Base-by-base conservation (phyloP, 2,797 vertebrate genomes). In the Pangasius macronema region DNA sequence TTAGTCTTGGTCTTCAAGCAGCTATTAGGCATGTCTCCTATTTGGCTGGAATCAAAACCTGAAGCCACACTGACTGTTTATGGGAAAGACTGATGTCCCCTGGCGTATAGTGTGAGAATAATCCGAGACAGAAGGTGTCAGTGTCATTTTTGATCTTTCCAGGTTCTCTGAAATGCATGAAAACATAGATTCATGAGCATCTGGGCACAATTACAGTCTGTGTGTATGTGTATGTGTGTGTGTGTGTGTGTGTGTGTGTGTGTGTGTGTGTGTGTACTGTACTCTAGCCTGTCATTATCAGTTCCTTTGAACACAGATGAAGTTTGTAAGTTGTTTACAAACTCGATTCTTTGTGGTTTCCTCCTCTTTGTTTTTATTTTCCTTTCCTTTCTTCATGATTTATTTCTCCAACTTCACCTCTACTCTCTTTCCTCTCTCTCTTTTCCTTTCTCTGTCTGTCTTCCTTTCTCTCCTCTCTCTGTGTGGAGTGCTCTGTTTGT, bases 121-220 rank as follows among this genome's bases (percentile, higher is more conserved):
- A 22, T 27, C 11, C n/a, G 36, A 63, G 24, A 42, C 79, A 42
- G 33, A 82, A 82, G 39, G 14, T 49, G 27, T 63, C 39, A n/a
- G 22, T 82, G 80, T 63, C 57, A n/a, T 63, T 82, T 46, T 18
- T 46, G 24, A 36, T 46, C 6, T 51, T n/a, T 8, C 6, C 57
- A 82, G 57, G 46, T 79, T 16, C 2, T 63, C 24, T 46, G 59
- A 82, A 65, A 65, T 63, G 39, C 36, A 63, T 63, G 18, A 83
- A 83, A 68, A 51, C 36, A 42, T 53, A 82, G 59, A 82, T 82
- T 82, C 63, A 51, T 67, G 61, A 82, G 61, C 61, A 83, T 83
- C 81, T 85, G 81, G 61, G 27, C n/a, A 68, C 63, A 83, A 68
- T 68, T 68, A 83, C 81, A 49, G 87, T 87, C 73, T 82, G 33